A percentile compares a stretch with the other conserved stretches of the same genome.
Conservation (phyloP, 1,140 invertebrate genomes). For the Heliconius hermathena region DNA sequence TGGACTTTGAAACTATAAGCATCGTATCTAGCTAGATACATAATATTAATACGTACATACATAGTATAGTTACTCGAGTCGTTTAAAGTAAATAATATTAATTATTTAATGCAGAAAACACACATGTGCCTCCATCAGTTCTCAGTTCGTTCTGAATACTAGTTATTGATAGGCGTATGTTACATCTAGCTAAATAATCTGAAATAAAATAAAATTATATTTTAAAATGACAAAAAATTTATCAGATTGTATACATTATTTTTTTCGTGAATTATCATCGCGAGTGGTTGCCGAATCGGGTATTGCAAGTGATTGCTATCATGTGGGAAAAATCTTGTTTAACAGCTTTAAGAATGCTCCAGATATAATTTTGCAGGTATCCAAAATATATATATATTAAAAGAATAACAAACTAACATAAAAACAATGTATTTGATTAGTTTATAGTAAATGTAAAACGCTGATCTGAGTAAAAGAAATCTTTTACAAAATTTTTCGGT, state of each 20-base stretch:
- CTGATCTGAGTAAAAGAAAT: no score
- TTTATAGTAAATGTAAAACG: no score
- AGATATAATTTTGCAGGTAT: constrained; percentile 27
- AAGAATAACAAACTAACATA: no score
- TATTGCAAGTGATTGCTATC: constrained; percentile 30
- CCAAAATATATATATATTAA: background rate
- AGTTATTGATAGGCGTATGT: background rate
- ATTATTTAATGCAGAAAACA: background rate
- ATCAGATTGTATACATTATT: background rate
- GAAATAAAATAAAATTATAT: background rate
- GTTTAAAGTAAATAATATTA: no score
- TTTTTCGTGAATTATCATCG: background rate
- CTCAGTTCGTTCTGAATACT: background rate
- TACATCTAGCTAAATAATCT: background rate
- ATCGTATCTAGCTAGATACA: background rate
- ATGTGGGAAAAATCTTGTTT: constrained; percentile 31
- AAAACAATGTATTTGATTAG: no score
- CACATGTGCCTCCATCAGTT: background rate
- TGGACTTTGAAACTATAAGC: no score
- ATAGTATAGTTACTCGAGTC: background rate
- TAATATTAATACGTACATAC: background rate
- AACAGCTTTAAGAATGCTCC: constrained; percentile 29
- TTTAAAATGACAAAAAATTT: background rate
- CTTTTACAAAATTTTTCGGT: no score
- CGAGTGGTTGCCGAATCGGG: constrained; percentile 24